phyloP scores from a whole-genome alignment of 92 coral and sea anemone species.

The Phenganax subtilis region DNA sequence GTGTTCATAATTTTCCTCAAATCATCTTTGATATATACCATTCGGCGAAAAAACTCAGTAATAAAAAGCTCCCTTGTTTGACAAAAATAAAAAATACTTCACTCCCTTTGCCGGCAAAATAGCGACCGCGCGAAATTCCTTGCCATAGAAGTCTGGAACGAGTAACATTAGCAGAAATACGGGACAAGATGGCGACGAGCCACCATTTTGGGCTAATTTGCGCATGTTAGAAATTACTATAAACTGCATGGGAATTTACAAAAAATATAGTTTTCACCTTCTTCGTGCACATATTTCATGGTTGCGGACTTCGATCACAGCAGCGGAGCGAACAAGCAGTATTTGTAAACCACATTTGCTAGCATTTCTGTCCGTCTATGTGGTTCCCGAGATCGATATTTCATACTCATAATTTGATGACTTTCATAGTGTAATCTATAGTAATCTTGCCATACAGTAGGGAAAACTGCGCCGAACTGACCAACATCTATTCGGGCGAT shows the following conservation, averaged over 20 bases:
- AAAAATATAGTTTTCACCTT: constrained; percentile 11
- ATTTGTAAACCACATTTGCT: constrained; percentile 24
- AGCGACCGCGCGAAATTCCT: no score
- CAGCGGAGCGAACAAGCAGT: constrained; percentile 16
- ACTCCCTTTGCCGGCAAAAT: no score
- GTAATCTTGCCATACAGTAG: constrained; percentile 4
- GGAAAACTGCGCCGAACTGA: neutral
- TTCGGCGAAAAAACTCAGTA: no score
- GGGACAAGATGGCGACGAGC: constrained; percentile 28
- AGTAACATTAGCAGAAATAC: constrained; percentile 12
- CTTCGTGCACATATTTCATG: constrained; percentile 4
- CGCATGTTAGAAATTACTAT: constrained; percentile 22
- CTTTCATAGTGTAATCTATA: constrained; percentile 23
- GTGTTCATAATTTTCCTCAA: no score
- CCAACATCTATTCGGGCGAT: constrained; percentile 7
- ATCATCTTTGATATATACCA: no score
- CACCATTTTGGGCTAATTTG: constrained; percentile 3
- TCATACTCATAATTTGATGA: neutral
- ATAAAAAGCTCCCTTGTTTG: no score
- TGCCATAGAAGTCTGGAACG: no score
- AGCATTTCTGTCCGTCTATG: constrained; percentile 6
- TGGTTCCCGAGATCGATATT: constrained; percentile 24
- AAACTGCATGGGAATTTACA: constrained; percentile 17
- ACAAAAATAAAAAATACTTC: no score
- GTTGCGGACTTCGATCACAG: constrained; percentile 17